Percentiles rank a stretch among this genome's conserved stretches.
Evolutionary conservation across 1,140 invertebrate genomes (phyloP).

Genomic region (Pseudomyrmex cubaensis): DNA sequence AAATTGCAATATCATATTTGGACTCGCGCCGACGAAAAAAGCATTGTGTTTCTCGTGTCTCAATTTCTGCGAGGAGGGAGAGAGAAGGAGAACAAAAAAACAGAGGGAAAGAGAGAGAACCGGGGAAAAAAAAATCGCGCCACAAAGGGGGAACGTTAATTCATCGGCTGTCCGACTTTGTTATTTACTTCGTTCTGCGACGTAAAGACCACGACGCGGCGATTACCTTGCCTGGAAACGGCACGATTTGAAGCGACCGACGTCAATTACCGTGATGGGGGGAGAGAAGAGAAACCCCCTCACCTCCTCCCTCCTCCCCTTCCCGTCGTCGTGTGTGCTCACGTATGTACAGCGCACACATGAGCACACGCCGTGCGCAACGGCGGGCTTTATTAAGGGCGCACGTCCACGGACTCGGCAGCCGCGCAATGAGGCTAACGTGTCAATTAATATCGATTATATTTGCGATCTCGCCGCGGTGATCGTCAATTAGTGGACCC

Average conservation of each 20-base stretch:
- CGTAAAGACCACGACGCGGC: slow-evolving; percentile 41
- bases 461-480: slow-evolving; percentile 48
- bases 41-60: slow-evolving; percentile 27
- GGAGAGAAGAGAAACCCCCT: neutral
- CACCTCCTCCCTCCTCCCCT: neutral
- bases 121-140: neutral
- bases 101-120: slow-evolving; percentile 2
- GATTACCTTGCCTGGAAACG: slow-evolving; percentile 50
- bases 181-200: slow-evolving; percentile 44
- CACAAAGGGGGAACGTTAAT: slow-evolving; percentile 29
- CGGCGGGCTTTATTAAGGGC: slow-evolving; percentile 50
- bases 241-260: slow-evolving; percentile 53
- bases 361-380: neutral
- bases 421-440: slow-evolving; percentile 61
- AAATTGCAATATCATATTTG: slow-evolving; percentile 54
- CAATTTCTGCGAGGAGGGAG: slow-evolving; percentile 16
- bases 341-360: neutral
- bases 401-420: slow-evolving; percentile 8
- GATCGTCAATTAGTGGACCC: slow-evolving; percentile 66
- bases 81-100: neutral
- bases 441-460: slow-evolving; percentile 76
- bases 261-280: slow-evolving; percentile 47
- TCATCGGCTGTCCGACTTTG: slow-evolving; percentile 31
- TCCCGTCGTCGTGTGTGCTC: neutral
- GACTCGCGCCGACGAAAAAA: neutral